Evolutionary conservation across 37 sponge, comb jelly and placozoan species (phyloP).

Genomic region (Aplysina aerophoba): DNA sequence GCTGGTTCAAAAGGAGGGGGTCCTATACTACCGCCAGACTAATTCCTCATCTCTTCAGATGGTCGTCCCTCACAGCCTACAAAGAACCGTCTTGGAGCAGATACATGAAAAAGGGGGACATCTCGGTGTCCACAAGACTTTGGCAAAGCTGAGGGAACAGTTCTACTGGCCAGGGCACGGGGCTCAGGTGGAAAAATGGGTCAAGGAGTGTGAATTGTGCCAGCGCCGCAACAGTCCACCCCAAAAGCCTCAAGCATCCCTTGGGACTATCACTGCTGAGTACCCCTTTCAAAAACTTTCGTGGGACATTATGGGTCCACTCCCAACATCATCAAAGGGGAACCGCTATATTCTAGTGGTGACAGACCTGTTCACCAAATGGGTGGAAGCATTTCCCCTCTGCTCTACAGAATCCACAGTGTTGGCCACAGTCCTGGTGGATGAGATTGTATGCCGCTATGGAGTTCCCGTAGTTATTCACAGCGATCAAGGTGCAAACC

Average conservation of each 20-base stretch:
- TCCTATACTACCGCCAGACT: conserved; percentile 5
- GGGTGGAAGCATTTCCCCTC: no score
- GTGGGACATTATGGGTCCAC: conserved; percentile 47
- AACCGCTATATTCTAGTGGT: no score
- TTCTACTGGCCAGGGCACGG: conserved; percentile 50
- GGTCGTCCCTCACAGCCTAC: conserved; percentile 3
- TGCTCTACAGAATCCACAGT: no score
- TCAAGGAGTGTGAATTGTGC: conserved; percentile 26
- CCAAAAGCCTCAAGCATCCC: conserved; percentile 12
- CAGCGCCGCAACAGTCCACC: conserved; percentile 34
- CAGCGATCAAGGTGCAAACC: no score
- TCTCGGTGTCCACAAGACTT: background rate
- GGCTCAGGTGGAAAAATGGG: no score
- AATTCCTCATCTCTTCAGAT: no score
- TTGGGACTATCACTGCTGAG: conserved; percentile 23
- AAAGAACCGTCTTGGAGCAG: conserved; percentile 1
- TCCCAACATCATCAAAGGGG: conserved; percentile 15
- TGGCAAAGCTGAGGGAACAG: conserved; percentile 10
- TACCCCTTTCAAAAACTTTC: conserved; percentile 45
- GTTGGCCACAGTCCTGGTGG: no score
- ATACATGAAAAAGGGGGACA: conserved; percentile 38
- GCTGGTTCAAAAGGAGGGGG: background rate
- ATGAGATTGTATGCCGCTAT: no score
- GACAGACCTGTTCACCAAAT: no score
- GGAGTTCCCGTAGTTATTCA: no score